Evolutionary conservation across 2,797 vertebrate species (phyloP), one percentile per base, ranked within the genome.

Genomic region (Miichthys miiuy): DNA sequence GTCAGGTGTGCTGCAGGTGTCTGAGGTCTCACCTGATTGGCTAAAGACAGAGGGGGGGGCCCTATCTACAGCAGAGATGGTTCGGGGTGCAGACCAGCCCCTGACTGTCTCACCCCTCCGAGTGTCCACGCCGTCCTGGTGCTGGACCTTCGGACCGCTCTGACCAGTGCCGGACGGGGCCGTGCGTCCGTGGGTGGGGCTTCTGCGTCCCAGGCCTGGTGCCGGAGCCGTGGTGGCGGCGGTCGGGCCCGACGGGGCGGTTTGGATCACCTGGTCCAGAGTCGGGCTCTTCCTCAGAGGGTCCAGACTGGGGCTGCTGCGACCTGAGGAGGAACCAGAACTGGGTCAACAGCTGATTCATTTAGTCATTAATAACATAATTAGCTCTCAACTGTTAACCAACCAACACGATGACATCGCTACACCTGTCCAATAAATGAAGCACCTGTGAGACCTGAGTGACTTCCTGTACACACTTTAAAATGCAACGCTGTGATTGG

Each of bases 251-350:
- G 86, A 71, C 0, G 91, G 68, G 52, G 95, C 88, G 1, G 95
- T 95, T 79, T 97, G 97, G 13, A 95, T 95, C 4, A 92, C 94
- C 88, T 96, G 96, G 47, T 98, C 97, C 89, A 96, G 91, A 73
- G 94, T 92, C 20, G 97, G 97, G 85, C 96, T 99, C 94, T 99
- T 98, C 88, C 95, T 94, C 91, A 95, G 87, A 38, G 96, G 87
- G 60, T 99, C 97, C 82, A 96, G 87, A 64, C 94, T 90, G 69
- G 97, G 96, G 84, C 97, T 98, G 79, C 94, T 95, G 79, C 92
- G 96, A 73, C 96, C 97, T 99, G 91, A 62, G 72, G 42, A 14
- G 12, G 42, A 14, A 5, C 11, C 42, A 44, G 42, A 44, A 34
- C 34, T 8, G 7, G 6, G 34, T 34, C 7, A 34, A 34, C 34